Conservation (phyloP, 2,113 vertebrate genomes). For the Promerops cafer region DNA sequence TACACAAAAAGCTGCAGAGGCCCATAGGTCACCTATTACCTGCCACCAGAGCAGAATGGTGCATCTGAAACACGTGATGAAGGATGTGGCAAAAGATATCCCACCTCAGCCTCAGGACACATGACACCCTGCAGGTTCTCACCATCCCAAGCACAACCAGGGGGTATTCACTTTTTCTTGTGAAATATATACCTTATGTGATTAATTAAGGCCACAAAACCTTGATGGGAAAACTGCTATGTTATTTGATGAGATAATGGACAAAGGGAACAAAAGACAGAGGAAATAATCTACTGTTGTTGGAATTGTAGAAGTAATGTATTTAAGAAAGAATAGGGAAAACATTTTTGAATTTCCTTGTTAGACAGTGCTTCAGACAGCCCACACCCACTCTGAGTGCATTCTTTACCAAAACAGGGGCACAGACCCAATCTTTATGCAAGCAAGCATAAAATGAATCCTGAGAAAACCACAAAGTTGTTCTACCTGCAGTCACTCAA, state of each 20-base stretch:
- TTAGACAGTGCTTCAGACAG: not conserved
- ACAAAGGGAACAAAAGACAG: not conserved
- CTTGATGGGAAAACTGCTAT: not conserved
- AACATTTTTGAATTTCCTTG: not conserved
- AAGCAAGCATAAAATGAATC: rapidly evolving
- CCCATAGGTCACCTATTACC: not conserved
- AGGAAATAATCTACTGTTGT: not conserved
- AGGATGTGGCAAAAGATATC: not conserved
- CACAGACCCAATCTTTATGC: not conserved
- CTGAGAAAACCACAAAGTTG: not conserved
- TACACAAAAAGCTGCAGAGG: not conserved
- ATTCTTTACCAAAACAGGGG: not conserved
- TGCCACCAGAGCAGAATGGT: not conserved
- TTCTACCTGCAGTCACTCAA: not conserved
- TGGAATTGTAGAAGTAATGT: not conserved
- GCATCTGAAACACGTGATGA: rapidly evolving
- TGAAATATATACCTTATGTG: not conserved
- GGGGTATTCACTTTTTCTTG: not conserved
- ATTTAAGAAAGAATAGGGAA: not conserved
- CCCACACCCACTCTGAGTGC: not conserved
- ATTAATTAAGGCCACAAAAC: not conserved
- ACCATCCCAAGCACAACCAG: not conserved
- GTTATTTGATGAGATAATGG: not conserved
- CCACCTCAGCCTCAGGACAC: not conserved
- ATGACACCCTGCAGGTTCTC: not conserved